Evolutionary conservation across 1,140 invertebrate genomes (phyloP).

Genomic region (Palaemon carinicauda): DNA sequence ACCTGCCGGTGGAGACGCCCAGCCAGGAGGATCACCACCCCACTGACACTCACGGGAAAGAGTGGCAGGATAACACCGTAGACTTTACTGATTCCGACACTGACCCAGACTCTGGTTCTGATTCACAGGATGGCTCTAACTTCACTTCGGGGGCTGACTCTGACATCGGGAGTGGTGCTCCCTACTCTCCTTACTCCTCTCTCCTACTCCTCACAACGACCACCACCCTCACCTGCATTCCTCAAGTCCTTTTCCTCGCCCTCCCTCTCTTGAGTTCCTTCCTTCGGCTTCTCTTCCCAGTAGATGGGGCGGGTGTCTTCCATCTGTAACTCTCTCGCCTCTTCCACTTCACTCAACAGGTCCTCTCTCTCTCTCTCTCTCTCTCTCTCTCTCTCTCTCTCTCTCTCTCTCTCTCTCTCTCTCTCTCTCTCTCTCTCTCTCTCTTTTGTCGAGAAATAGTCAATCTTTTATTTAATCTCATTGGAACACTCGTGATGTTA

Average conservation of each 20-base stretch:
- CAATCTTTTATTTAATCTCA: too few species aligned
- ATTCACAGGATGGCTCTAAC: constrained; percentile 41
- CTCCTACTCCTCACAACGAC: neutral
- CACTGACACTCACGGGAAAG: neutral
- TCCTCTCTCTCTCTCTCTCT: neutral
- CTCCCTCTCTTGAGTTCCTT: neutral
- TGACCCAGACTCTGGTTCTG: constrained; percentile 42
- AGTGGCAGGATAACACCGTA: neutral
- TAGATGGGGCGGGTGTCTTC: too few species aligned
- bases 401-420: neutral
- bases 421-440: too few species aligned
- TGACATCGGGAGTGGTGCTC: constrained; percentile 10
- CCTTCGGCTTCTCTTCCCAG: too few species aligned
- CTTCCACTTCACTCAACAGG: neutral
- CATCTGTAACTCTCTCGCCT: neutral
- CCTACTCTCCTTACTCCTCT: neutral
- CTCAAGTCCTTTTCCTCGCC: neutral
- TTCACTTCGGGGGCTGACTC: neutral
- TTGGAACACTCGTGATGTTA: too few species aligned
- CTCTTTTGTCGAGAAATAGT: too few species aligned
- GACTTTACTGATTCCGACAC: constrained; percentile 31
- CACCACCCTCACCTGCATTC: neutral
- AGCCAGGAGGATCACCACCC: neutral
- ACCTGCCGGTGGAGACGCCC: neutral
- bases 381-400: constrained; percentile 11